These are phyloP conservation scores for Sciaenops ocellatus DNA, from an alignment of 2,797 vertebrate genomes.

Conservation along the genomic window DNA sequence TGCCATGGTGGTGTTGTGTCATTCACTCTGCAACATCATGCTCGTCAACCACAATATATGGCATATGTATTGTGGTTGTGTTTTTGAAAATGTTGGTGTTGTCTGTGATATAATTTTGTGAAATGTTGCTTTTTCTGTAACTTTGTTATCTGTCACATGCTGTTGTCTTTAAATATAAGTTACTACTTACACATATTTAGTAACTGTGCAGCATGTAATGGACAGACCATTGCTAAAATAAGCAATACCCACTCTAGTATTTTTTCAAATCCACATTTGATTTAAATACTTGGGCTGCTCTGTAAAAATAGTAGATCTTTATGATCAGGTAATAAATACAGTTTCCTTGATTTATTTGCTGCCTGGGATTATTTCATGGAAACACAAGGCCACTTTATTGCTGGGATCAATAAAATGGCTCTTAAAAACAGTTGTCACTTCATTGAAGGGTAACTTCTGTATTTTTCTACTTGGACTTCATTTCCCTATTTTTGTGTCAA, in stretches of 20 bases:
- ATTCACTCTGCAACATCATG: background rate
- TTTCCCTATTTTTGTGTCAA: too few species aligned
- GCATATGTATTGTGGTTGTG: background rate
- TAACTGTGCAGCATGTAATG: background rate
- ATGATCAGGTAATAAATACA: background rate
- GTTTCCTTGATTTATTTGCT: constrained; percentile 16
- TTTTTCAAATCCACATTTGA: background rate
- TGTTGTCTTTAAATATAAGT: background rate
- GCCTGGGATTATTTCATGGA: constrained; percentile 4
- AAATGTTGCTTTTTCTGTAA: background rate
- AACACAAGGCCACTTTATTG: background rate
- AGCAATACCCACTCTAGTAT: background rate
- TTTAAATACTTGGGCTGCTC: background rate
- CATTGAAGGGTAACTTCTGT: too few species aligned
- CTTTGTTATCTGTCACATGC: background rate
- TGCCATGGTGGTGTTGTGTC: background rate
- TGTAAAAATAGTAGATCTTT: background rate
- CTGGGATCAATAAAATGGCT: constrained; percentile 6
- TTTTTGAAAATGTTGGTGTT: too few species aligned
- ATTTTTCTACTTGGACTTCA: too few species aligned
- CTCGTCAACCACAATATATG: background rate
- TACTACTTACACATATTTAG: background rate
- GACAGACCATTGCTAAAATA: background rate
- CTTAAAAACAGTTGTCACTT: background rate
- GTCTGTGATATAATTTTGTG: background rate